Evolutionary conservation across 2,113 vertebrate species (phyloP), one percentile per base, ranked within the genome.

Genomic region (Apistogramma diplotaenia): DNA sequence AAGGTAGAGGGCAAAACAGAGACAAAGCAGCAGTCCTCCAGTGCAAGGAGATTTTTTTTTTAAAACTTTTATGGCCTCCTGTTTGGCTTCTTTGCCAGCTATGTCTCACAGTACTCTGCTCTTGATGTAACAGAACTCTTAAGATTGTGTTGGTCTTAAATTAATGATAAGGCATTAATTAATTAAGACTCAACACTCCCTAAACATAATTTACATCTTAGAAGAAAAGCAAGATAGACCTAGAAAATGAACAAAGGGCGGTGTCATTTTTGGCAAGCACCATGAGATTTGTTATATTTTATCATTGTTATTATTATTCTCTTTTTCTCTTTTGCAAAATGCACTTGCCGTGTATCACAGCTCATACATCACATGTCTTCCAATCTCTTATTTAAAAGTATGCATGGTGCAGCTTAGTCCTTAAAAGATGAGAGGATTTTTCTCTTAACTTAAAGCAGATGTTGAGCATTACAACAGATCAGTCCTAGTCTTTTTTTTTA

Each of bases 1-100:
- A 80, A 89, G 67, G 57, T 37, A 71, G 53, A 57, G 79, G 54
- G 29, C 35, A 16, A 55, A 70, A 74, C 19, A 35, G 60, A 85
- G 83, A 81, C 71, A 60, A 75, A 58, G 75, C 61, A 89, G 76
- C 79, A 84, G 84, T 72, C 71, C 82, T 86, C 55, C 27, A 89
- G 57, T 73, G 51, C 77, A 89, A 91, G 37, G 46, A 89, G 79
- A 85, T 83, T 83, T 87, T 84, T 86, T 81, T 86, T 62, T 71
- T 85, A 59, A 82, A 93, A 91, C 87, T 91, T 93, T 91, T 77
- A 88, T 90, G 80, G 46, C 86, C 82, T 85, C 56, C 81, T 74
- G 37, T 79, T 83, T 59, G 31, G 59, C 75, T 78, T 74, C 54
- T 60, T 57, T 78, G 79, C 88, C 82, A 86, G 76, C 31, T 49